Base-by-base conservation (phyloP, 2,113 vertebrate genomes). In the Setophaga kirtlandii region DNA sequence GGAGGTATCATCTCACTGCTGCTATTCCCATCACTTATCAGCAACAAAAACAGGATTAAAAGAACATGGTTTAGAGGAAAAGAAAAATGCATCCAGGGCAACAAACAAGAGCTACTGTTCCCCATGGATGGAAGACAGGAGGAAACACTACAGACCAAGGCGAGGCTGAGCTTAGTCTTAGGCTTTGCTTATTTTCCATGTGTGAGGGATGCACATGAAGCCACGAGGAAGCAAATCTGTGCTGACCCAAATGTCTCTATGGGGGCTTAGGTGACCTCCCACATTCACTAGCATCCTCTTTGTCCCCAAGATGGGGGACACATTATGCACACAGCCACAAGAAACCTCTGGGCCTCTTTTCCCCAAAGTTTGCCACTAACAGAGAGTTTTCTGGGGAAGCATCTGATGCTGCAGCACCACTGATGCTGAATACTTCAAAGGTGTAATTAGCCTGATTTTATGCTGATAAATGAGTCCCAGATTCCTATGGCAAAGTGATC, bases 121-220 rank as follows among this genome's bases (percentile, higher is more conserved):
- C 75, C 47, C 60, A 44, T 2, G 33, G 27, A 74, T 16, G 52
- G 11, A 86, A 15, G 35, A 39, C 9, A 24, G 27, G 16, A 86
- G 31, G 35, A 50, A 83, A 80, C 16, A 30, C 9, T 13, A 11
- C 20, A 90, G 39, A 78, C 6, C 33, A 70, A 49, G 63, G 1
- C 0, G 8, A 90, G 28, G 37, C 15, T 4, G 0, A 50, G 37
- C 0, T 0, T 6, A 58, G 23, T 39, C 42, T 52, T 50, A 20
- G 28, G 20, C 15, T 73, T 79, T 62, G 49, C 33, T 65, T 78
- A 33, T 55, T 80, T 69, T 46, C 58, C 37, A 9, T 0, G 1
- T 25, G 21, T 53, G 42, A 89, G 22, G 25, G 31, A 76, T 30
- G 24, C 10, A 24, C 16, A 50, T 0, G 1, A 64, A 92, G 25